Evolutionary conservation across 2,797 vertebrate genomes (phyloP).

Genomic region (Micrastur ruficollis): DNA sequence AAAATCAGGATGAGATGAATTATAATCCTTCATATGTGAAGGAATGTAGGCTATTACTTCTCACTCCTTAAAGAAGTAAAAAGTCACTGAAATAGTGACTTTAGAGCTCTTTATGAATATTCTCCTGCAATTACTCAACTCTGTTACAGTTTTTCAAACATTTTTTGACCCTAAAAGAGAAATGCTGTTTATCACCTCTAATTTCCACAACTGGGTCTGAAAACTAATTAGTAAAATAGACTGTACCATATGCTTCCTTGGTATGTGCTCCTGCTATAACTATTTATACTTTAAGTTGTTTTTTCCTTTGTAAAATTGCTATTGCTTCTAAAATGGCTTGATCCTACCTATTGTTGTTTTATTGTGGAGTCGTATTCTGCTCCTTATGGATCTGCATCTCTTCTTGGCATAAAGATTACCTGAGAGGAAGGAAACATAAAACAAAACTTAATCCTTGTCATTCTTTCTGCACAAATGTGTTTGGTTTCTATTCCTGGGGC

Average conservation of each 20-base stretch:
- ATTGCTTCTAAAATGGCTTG: background rate
- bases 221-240: constrained; percentile 47
- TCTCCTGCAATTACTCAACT: constrained; percentile 5
- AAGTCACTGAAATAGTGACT: background rate
- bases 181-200: constrained; percentile 29
- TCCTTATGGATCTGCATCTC: constrained; percentile 2
- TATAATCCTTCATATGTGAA: background rate
- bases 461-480: background rate
- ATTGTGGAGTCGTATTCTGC: background rate
- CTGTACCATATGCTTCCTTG: constrained; percentile 44
- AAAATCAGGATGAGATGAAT: background rate
- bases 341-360: background rate
- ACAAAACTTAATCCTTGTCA: constrained; percentile 14
- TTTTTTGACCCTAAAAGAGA: background rate
- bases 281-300: constrained; percentile 15
- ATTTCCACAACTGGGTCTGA: constrained; percentile 32
- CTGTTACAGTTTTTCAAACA: background rate
- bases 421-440: constrained; percentile 39
- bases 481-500: background rate
- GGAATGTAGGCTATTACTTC: background rate
- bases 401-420: constrained; percentile 1
- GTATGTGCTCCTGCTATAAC: background rate
- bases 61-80: background rate
- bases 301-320: background rate
- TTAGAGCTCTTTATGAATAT: background rate